A percentile compares a stretch with the other conserved stretches of the same genome.
phyloP scores from a whole-genome alignment of 2,797 vertebrate species.

The Varecia variegata region DNA sequence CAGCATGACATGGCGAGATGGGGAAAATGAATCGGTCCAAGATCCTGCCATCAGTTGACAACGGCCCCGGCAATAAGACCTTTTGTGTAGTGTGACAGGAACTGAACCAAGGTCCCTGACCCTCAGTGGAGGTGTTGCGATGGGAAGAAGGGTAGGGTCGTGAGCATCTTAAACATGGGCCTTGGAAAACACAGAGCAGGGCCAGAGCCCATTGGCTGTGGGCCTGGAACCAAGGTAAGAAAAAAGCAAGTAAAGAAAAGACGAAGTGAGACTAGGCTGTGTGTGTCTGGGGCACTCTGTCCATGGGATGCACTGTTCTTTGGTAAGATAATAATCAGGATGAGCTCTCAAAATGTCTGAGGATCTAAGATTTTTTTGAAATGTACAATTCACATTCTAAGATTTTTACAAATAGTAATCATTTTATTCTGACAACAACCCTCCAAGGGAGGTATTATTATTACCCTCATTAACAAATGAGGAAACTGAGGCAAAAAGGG shows the following conservation, averaged over 20 bases:
- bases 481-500: not conserved
- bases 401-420: not conserved
- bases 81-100: constrained; percentile 38
- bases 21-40: rapidly evolving
- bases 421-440: not conserved
- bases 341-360: not conserved
- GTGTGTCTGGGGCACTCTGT: not conserved
- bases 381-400: not conserved
- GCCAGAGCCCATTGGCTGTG: not conserved
- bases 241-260: not conserved
- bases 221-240: not conserved
- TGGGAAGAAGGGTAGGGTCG: not conserved
- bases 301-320: not conserved
- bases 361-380: not conserved
- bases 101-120: not conserved
- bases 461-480: not conserved
- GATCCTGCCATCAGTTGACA: not conserved
- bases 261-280: not conserved
- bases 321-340: not conserved
- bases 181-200: not conserved
- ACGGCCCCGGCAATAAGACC: not conserved
- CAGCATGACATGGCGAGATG: rapidly evolving
- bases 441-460: not conserved
- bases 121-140: not conserved
- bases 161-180: not conserved